Conservation (phyloP, 2,888 invertebrate genomes). For the Galerucella pusilla region DNA sequence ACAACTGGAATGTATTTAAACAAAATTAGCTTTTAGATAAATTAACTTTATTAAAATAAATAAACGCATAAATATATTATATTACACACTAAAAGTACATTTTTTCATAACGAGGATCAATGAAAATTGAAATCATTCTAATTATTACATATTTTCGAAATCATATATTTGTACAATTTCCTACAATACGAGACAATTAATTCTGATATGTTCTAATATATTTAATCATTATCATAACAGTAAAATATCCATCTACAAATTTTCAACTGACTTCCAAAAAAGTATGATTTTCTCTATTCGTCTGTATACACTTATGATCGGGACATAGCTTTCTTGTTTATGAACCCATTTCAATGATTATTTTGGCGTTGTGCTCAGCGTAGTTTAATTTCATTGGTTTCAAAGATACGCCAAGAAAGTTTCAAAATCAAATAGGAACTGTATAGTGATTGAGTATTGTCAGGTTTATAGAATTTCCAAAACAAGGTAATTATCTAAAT, state of each 20-base stretch:
- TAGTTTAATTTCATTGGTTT: too few species aligned
- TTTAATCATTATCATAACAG: background rate
- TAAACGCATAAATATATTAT: background rate
- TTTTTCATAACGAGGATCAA: background rate
- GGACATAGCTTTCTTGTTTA: too few species aligned
- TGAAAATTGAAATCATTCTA: background rate
- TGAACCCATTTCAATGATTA: too few species aligned
- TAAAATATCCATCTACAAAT: background rate
- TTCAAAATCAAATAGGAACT: too few species aligned
- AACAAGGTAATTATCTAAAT: too few species aligned
- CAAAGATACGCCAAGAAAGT: too few species aligned
- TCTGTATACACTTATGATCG: too few species aligned
- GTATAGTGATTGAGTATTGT: too few species aligned
- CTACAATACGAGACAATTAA: background rate
- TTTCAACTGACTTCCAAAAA: too few species aligned
- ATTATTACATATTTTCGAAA: background rate
- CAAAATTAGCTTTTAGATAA: background rate
- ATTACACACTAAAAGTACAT: background rate
- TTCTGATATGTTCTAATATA: background rate
- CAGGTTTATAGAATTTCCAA: too few species aligned
- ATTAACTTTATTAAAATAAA: background rate
- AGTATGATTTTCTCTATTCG: too few species aligned
- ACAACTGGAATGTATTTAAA: background rate
- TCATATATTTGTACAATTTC: constrained; percentile 3
- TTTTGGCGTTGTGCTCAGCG: too few species aligned